These are phyloP conservation scores for Drosophila kurseongensis DNA, from an alignment of 1,140 invertebrate species.

Conservation along the genomic window DNA sequence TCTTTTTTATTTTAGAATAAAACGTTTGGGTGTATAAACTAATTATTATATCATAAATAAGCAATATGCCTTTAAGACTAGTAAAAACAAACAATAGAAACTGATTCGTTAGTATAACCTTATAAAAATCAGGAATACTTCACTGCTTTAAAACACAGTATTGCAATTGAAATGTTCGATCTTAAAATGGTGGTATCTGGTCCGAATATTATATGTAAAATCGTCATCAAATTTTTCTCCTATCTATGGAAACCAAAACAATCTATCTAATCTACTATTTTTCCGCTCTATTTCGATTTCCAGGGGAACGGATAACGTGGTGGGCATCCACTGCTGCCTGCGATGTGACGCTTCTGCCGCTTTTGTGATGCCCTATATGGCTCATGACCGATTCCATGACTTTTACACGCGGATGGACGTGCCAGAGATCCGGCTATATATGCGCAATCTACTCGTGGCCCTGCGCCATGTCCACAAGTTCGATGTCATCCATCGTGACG, in stretches of 20 bases:
- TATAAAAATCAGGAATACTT: too few species aligned
- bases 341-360: slow-evolving; percentile 92
- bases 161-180: too few species aligned
- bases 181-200: too few species aligned
- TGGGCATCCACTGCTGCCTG: slow-evolving; percentile 91
- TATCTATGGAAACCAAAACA: not conserved
- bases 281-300: slow-evolving; percentile 16
- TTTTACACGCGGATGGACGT: slow-evolving; percentile 90
- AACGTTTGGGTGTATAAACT: not conserved
- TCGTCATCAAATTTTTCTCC: too few species aligned
- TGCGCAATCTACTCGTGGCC: slow-evolving; percentile 92
- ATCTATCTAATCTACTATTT: not conserved
- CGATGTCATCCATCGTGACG: slow-evolving; percentile 95
- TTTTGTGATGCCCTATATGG: slow-evolving; percentile 96
- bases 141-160: too few species aligned
- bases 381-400: slow-evolving; percentile 90
- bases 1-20: slow-evolving; percentile 4
- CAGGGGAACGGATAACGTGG: slow-evolving; percentile 91
- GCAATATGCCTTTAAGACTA: too few species aligned
- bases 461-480: slow-evolving; percentile 92
- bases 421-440: slow-evolving; percentile 91
- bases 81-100: too few species aligned
- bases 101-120: too few species aligned
- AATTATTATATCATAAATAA: too few species aligned
- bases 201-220: too few species aligned